Evolutionary conservation across 2,888 invertebrate species (phyloP).

Genomic region (Blomia tropicalis): DNA sequence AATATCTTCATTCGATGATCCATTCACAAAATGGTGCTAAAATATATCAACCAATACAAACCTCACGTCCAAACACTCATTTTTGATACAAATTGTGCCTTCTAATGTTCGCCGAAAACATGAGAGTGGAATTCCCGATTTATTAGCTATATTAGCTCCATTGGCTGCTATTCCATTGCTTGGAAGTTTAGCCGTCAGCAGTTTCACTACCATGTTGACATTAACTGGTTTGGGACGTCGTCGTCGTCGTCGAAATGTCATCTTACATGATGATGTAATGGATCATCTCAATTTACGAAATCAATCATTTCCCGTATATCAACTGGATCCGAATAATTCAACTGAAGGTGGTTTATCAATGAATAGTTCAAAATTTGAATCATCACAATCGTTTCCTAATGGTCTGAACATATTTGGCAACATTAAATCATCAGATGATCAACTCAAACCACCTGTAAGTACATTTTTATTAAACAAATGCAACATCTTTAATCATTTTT

Average conservation of each 20-base stretch:
- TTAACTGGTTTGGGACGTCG: conserved; percentile 25
- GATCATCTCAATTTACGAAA: neutral
- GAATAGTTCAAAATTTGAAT: too few relatives aligned
- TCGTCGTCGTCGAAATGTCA: neutral
- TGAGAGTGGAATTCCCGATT: neutral
- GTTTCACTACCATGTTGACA: conserved; percentile 27
- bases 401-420: neutral
- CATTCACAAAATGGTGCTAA: neutral
- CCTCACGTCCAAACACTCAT: neutral
- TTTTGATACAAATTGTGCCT: conserved; percentile 15
- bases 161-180: conserved; percentile 29
- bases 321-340: neutral
- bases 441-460: conserved; percentile 5
- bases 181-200: conserved; percentile 28
- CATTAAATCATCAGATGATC: neutral
- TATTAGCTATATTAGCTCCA: conserved; percentile 26
- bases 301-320: too few relatives aligned
- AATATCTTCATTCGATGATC: neutral
- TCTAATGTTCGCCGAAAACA: neutral
- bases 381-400: neutral
- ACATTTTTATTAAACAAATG: neutral
- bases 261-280: neutral
- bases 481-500: neutral
- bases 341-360: too few relatives aligned
- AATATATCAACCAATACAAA: neutral